Conservation (phyloP, 2,113 vertebrate species). For the Candoia aspera region DNA sequence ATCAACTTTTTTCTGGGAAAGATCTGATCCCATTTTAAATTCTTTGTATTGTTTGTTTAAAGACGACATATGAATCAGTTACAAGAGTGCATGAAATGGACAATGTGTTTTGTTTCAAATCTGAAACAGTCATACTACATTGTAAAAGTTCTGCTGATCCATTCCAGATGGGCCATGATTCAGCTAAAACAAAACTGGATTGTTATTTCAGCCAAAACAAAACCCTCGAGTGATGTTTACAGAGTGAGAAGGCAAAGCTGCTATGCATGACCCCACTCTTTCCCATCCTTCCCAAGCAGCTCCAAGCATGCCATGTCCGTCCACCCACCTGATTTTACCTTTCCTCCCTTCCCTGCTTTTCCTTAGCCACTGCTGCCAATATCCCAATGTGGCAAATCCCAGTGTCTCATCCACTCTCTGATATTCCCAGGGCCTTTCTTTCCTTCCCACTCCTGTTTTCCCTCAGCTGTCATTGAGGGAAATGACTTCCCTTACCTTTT, state of each 20-base stretch:
- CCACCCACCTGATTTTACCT: background rate
- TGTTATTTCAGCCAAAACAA: background rate
- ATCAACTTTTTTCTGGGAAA: background rate
- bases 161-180: background rate
- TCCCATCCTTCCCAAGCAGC: background rate
- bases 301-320: background rate
- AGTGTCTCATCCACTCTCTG: background rate
- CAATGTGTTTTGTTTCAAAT: background rate
- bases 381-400: background rate
- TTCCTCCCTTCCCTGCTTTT: background rate
- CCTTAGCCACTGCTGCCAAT: background rate
- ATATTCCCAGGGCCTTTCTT: background rate
- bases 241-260: background rate
- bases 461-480: background rate
- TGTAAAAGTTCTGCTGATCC: background rate
- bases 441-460: background rate
- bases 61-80: background rate
- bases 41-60: background rate
- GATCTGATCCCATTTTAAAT: background rate
- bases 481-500: background rate
- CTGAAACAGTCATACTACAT: background rate
- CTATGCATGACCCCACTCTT: background rate
- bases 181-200: background rate
- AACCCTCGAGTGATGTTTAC: background rate
- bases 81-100: background rate